Percentiles rank a stretch among this genome's conserved stretches.
These are phyloP conservation scores for Leistus spinibarbis DNA, from an alignment of 2,888 invertebrate genomes.

Conservation along the genomic window DNA sequence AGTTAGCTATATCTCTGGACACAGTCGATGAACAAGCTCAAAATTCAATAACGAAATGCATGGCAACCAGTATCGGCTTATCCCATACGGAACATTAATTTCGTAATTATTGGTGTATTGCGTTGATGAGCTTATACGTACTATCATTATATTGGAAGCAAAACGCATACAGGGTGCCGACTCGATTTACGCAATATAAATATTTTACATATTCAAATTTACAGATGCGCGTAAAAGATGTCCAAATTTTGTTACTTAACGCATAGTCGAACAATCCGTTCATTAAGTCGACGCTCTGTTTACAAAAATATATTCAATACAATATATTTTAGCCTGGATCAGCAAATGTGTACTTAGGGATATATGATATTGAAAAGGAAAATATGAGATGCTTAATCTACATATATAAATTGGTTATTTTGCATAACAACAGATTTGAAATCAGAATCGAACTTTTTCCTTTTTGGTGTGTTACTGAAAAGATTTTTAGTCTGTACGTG, in stretches of 20 bases:
- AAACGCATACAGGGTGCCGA: neutral
- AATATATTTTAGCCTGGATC: neutral
- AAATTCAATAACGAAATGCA: neutral
- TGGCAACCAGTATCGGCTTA: slow-evolving; percentile 22
- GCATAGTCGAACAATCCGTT: too few species aligned
- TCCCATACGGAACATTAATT: slow-evolving; percentile 35
- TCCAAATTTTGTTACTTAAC: too few species aligned
- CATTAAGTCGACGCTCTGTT: neutral
- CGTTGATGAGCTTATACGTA: slow-evolving; percentile 23
- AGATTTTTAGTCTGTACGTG: too few species aligned
- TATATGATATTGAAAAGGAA: neutral
- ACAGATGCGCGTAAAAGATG: too few species aligned
- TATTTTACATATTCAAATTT: too few species aligned
- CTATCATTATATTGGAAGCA: too few species aligned
- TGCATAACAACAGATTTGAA: neutral
- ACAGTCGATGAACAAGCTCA: neutral
- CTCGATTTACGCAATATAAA: neutral
- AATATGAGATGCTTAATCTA: neutral
- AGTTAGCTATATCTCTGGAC: too few species aligned
- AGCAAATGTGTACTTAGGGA: neutral
- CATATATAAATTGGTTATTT: neutral
- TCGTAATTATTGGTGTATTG: slow-evolving; percentile 30
- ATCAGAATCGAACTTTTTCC: neutral
- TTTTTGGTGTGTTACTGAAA: neutral
- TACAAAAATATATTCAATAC: neutral